Percentiles rank a stretch among this genome's conserved stretches.
phyloP scores from a whole-genome alignment of 2,888 invertebrate genomes.

The Platypus cylindrus region DNA sequence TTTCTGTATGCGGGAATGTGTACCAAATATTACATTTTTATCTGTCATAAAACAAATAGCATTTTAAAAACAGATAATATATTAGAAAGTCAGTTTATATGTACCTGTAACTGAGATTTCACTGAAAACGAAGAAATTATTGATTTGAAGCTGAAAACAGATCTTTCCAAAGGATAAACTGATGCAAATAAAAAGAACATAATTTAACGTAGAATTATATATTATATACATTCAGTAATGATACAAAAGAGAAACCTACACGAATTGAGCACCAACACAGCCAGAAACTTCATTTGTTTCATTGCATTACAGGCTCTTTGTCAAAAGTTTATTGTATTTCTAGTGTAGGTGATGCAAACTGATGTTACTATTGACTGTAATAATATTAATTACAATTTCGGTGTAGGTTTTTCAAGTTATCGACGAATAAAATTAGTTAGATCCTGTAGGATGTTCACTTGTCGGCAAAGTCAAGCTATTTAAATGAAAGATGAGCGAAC shows the following conservation, averaged over 20 bases:
- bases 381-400: not conserved
- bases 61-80: slow-evolving; percentile 13
- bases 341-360: not conserved
- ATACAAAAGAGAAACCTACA: slow-evolving; percentile 19
- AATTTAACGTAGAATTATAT: too few species aligned
- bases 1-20: too few species aligned
- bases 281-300: slow-evolving; percentile 9
- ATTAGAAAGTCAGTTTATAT: slow-evolving; percentile 10
- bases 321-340: slow-evolving; percentile 2
- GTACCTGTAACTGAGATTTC: slow-evolving; percentile 15
- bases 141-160: slow-evolving; percentile 18
- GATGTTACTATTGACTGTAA: too few species aligned
- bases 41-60: slow-evolving; percentile 9
- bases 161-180: too few species aligned
- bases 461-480: slow-evolving; percentile 5
- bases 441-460: slow-evolving; percentile 3
- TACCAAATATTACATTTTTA: too few species aligned
- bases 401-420: slow-evolving; percentile 2
- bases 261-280: slow-evolving; percentile 12
- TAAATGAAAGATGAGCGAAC: slow-evolving; percentile 2
- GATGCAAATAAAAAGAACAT: too few species aligned
- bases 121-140: slow-evolving; percentile 18
- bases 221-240: too few species aligned
- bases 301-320: slow-evolving; percentile 2
- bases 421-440: slow-evolving; percentile 5